These are phyloP conservation scores for Scleropages formosus DNA, from an alignment of 2,797 vertebrate species.

Conservation along the genomic window DNA sequence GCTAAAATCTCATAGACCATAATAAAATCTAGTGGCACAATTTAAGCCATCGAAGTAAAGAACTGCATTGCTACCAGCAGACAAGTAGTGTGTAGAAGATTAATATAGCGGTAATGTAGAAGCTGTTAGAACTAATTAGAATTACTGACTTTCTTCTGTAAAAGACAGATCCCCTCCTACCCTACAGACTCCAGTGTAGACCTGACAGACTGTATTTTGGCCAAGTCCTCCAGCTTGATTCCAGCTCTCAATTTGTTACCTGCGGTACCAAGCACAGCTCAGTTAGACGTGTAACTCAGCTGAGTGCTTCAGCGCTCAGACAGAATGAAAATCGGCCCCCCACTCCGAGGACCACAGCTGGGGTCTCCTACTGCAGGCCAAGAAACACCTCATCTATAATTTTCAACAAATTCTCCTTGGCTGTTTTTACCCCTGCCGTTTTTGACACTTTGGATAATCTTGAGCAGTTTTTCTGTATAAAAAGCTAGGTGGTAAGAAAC, in stretches of 20 bases:
- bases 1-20: slow-evolving; percentile 5
- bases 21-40: too few relatives aligned
- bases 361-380: slow-evolving; percentile 45
- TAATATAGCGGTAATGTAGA: slow-evolving; percentile 57
- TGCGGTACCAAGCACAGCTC: too few relatives aligned
- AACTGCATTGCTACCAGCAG: slow-evolving; percentile 64
- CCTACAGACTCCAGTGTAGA: too few relatives aligned
- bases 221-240: too few relatives aligned
- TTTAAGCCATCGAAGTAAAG: slow-evolving; percentile 43
- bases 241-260: too few relatives aligned
- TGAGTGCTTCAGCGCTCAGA: too few relatives aligned
- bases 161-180: too few relatives aligned
- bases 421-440: slow-evolving; percentile 63
- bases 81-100: slow-evolving; percentile 49
- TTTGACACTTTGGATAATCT: slow-evolving; percentile 31
- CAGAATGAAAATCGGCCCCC: too few relatives aligned
- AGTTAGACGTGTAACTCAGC: too few relatives aligned
- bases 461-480: slow-evolving; percentile 21
- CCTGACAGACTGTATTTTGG: too few relatives aligned
- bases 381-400: slow-evolving; percentile 25
- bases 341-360: slow-evolving; percentile 37
- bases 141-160: too few relatives aligned
- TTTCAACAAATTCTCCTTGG: slow-evolving; percentile 41
- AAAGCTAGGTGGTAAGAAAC: neutral
- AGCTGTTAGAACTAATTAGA: slow-evolving; percentile 34